Conservation (phyloP, 1,140 invertebrate genomes). For the Conus ventricosus region DNA sequence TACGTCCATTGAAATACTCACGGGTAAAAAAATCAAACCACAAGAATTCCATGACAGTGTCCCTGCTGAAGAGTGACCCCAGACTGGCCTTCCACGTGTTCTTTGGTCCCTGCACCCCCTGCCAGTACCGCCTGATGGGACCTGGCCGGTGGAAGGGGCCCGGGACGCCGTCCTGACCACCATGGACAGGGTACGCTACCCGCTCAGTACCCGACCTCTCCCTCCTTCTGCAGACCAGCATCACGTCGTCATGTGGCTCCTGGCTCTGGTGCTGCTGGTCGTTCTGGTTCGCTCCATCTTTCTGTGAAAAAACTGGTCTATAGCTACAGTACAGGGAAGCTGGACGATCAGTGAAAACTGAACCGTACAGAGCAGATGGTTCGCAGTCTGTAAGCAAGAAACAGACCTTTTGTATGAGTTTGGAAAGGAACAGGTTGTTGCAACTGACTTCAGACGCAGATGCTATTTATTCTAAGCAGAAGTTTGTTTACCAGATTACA, state of each 20-base stretch:
- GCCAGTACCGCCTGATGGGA: conserved; percentile 76
- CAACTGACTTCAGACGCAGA: no score
- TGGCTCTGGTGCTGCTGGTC: no score
- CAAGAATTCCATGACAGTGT: neutral
- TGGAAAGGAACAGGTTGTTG: no score
- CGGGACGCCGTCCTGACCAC: conserved; percentile 69
- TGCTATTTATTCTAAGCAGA: no score
- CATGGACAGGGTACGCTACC: conserved; percentile 42
- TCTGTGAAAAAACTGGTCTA: neutral
- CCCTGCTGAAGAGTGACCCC: conserved; percentile 59
- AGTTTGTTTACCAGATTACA: no score
- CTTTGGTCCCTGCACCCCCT: conserved; percentile 74
- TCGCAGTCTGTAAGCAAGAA: neutral
- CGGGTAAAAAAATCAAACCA: no score
- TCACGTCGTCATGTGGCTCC: no score
- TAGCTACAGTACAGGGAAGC: neutral
- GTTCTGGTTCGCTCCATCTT: no score
- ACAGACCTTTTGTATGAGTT: no score
- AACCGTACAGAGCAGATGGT: neutral
- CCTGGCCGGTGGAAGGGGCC: conserved; percentile 75
- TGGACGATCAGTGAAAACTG: neutral
- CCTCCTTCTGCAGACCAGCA: neutral
- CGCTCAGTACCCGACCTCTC: conserved; percentile 42
- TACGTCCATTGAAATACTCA: no score
- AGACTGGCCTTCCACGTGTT: conserved; percentile 67